phyloP scores from a whole-genome alignment of 2,888 invertebrate species.

The Diarsia brunnea region DNA sequence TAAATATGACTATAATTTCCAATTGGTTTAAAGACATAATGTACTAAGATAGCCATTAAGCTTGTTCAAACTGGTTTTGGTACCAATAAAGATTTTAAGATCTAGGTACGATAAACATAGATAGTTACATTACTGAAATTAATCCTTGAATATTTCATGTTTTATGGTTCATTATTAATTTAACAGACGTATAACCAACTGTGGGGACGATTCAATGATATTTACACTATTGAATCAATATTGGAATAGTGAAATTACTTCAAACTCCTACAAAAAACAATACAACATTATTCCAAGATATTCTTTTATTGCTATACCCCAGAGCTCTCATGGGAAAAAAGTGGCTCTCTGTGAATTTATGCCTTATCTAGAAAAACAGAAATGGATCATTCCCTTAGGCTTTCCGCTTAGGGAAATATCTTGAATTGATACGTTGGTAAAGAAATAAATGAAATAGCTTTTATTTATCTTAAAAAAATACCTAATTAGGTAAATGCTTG shows the following conservation, averaged over 20 bases:
- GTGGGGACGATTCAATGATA: background rate
- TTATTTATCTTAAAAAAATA: slow-evolving; percentile 10
- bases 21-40: background rate
- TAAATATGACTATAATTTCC: background rate
- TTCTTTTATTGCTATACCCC: slow-evolving; percentile 47
- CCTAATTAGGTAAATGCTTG: slow-evolving; percentile 11
- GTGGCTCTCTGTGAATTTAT: slow-evolving; percentile 47
- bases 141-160: slow-evolving; percentile 32
- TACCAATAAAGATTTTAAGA: slow-evolving; percentile 14
- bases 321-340: slow-evolving; percentile 22
- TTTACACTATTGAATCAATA: slow-evolving; percentile 11
- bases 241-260: slow-evolving; percentile 10
- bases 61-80: slow-evolving; percentile 3
- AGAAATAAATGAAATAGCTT: slow-evolving; percentile 31
- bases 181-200: background rate
- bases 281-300: slow-evolving; percentile 20
- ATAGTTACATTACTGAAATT: slow-evolving; percentile 28
- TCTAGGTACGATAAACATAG: slow-evolving; percentile 2
- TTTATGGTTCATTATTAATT: slow-evolving; percentile 25
- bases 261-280: slow-evolving; percentile 10
- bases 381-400: slow-evolving; percentile 32
- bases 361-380: slow-evolving; percentile 45
- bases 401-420: slow-evolving; percentile 32
- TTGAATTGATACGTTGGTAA: slow-evolving; percentile 49
- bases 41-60: slow-evolving; percentile 17